Evolutionary conservation across 1,140 invertebrate genomes (phyloP), one percentile per base, ranked within the genome.

Genomic region (Hesperophylax magnus): DNA sequence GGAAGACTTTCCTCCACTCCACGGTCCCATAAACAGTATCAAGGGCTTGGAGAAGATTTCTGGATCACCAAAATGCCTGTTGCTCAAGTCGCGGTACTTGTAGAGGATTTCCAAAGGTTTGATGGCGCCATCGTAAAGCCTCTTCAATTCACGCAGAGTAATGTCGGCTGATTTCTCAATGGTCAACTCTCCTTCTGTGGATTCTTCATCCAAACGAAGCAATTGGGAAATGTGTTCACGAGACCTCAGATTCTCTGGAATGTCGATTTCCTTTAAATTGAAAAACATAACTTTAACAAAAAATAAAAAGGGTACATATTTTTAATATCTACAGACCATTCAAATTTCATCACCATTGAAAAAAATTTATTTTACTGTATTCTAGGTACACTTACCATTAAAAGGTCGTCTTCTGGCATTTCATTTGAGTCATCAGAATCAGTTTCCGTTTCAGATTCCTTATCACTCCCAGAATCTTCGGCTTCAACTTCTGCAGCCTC

Each of bases 11-110:
- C 97, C 97, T 82, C 97, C 96, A 85, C 96, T 97, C 96, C 97
- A 98, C 24, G 97, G 97, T 53, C 97, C 97, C 94, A 98, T 96
- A 85, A 98, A 97, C 0, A 98, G 89, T 60, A 98, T 92, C 85
- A 98, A 89, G 9, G 97, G 97, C 87, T 98, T 98, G 0, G 96
- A 97, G 88, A 98, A 97, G 86, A 98, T 97, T 92, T 98, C 97
- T 8, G 96, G 95, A 91, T 98, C 97, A 88, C 96, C 95, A 86
- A 97, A 97, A 89, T 97, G 96, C 82, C 97, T 92, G 85, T 97
- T 97, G 85, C 96, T 98, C 56, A 98, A 92, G 86, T 98, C 96
- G 85, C 96, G 92, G 86, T 98, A 98, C 87, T 97, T 98, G 88
- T 97, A 98, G 18, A 97, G 87, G 11, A 91, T 93, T 91, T 98